These are phyloP conservation scores for Argya squamiceps DNA, from an alignment of 2,797 vertebrate genomes.

Conservation along the genomic window DNA sequence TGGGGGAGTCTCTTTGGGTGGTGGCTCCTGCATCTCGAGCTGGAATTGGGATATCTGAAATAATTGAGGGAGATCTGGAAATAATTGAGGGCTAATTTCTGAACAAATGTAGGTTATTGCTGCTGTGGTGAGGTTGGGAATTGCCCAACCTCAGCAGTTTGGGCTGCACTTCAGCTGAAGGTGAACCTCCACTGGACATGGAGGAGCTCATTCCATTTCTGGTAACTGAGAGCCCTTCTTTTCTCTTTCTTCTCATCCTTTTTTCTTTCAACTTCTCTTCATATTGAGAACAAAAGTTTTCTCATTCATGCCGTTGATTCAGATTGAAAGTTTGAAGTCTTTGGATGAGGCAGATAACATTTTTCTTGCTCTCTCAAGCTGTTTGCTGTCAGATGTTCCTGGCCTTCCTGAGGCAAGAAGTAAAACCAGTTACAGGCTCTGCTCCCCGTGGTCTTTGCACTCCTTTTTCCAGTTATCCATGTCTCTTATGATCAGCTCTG, in stretches of 20 bases:
- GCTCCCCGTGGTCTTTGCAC: background rate
- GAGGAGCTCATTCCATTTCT: background rate
- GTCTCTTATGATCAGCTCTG: background rate
- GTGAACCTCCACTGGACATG: background rate
- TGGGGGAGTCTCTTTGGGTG: constrained; percentile 34
- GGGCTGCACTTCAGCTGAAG: background rate
- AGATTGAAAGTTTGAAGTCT: constrained; percentile 59
- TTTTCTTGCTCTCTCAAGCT: constrained; percentile 38
- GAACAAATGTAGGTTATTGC: constrained; percentile 32
- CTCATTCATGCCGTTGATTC: constrained; percentile 30
- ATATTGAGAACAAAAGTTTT: background rate
- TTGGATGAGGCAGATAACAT: background rate
- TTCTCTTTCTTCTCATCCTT: background rate
- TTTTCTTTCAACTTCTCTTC: background rate
- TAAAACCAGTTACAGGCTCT: background rate
- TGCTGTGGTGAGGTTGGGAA: constrained; percentile 2
- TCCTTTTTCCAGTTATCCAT: background rate
- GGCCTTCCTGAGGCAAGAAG: background rate
- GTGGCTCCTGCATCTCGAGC: constrained; percentile 11
- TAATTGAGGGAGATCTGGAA: constrained; percentile 28
- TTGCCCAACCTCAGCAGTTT: background rate
- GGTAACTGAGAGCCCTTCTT: background rate
- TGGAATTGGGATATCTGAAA: background rate
- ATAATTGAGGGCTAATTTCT: constrained; percentile 29
- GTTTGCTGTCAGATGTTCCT: constrained; percentile 29